Evolutionary conservation across 2,888 invertebrate genomes (phyloP), one percentile per base, ranked within the genome.

Genomic region (Andrena hattorfiana): DNA sequence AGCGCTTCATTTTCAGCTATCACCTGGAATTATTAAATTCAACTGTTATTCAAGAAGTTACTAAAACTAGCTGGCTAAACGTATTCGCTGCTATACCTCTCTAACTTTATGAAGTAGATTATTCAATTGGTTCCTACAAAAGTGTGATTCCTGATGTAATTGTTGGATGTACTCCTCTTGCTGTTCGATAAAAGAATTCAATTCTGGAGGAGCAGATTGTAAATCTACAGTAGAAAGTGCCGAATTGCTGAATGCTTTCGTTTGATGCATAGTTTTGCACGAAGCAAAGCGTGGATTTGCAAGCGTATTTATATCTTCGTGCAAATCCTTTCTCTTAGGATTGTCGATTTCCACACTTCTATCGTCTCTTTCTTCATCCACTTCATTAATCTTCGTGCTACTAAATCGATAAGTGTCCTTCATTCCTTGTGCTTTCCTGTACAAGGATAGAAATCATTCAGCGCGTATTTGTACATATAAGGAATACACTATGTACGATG

Each of bases 131-230:
- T 97, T 97, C 94, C 97, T 96, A 92, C 97, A 98, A 91, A 97
- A 97, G 90, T 97, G 96, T 54, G 97, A 97, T 94, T 98, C 98
- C 87, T 97, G 96, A 93, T 98, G 98, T 69, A 98, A 93, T 92
- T 98, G 98, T 84, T 97, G 97, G 68, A 98, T 98, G 91, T 98
- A 98, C 89, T 97, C 97, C 91, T 98, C 98, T 89, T 98, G 98
- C 84, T 97, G 96, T 93, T 97, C 97, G 66, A 98, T 97, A 91
- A 97, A 98, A 88, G 96, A 96, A 93, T 97, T 95, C 62, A 98
- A 95, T 92, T 98, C 97, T 16, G 96, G 96, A 0, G 93, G 92
- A 3, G 92, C 81, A 0, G 90, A 88, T 79, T 89, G 90, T 2
- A 85, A 76, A 63, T 91, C 90, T 26, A 86, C 85, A 6, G 83